Conservation (phyloP, 2,888 invertebrate genomes). For the Dryobota labecula region DNA sequence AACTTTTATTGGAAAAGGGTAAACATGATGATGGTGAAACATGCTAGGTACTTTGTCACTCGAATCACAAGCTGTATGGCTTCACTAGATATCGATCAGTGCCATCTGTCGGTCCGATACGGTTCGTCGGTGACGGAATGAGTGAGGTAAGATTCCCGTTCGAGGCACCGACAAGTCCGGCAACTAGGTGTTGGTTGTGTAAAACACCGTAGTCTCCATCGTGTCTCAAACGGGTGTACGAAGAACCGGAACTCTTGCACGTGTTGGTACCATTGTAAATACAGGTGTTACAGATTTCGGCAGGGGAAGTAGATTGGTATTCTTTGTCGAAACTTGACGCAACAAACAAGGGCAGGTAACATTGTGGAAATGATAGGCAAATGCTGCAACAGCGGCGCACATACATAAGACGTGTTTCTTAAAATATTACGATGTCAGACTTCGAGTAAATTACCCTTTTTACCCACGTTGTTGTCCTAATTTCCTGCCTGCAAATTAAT, state of each 20-base stretch:
- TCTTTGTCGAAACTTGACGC: not conserved
- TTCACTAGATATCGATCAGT: slow-evolving; percentile 36
- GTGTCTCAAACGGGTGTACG: not conserved
- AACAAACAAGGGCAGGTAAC: not conserved
- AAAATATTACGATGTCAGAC: not conserved
- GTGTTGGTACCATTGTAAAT: slow-evolving; percentile 9
- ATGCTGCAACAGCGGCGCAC: not conserved
- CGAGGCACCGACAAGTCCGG: too few relatives aligned
- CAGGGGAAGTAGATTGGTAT: not conserved
- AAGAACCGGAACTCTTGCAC: not conserved
- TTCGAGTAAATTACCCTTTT: not conserved
- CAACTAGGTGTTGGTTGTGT: not conserved
- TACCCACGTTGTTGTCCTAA: not conserved
- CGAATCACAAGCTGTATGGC: slow-evolving; percentile 22
- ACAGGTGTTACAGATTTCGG: not conserved
- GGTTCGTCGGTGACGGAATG: not conserved
- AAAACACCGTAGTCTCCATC: not conserved
- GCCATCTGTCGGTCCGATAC: slow-evolving; percentile 39
- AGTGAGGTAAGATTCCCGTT: not conserved
- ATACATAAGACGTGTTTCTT: not conserved
- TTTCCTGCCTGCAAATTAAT: not conserved
- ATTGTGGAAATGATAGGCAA: not conserved
- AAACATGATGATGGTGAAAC: slow-evolving; percentile 1
- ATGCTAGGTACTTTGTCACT: not conserved
- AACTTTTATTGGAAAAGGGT: too few relatives aligned